Percentiles rank a stretch among this genome's conserved stretches.
These are phyloP conservation scores for Atrichornis clamosus DNA, from an alignment of 2,113 vertebrate genomes.

Conservation along the genomic window DNA sequence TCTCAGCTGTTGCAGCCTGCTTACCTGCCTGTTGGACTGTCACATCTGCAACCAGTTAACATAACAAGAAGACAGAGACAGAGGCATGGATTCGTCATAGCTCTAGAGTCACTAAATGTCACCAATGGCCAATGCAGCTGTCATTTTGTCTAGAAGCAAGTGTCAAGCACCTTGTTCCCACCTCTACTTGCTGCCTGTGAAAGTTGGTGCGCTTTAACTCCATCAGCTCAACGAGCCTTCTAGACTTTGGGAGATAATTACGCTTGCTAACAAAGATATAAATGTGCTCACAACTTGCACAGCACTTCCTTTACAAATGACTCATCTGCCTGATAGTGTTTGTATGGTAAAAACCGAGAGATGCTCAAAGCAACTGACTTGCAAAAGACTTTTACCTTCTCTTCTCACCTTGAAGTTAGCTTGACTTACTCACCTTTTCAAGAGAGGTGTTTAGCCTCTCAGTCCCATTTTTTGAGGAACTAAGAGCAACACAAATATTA, in stretches of 20 bases:
- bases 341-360: not conserved
- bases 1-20: not conserved
- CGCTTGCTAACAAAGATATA: not conserved
- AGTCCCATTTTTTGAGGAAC: not conserved
- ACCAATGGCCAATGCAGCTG: not conserved
- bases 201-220: not conserved
- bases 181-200: not conserved
- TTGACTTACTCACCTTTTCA: not conserved
- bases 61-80: not conserved
- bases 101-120: not conserved
- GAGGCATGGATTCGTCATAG: not conserved
- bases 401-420: not conserved
- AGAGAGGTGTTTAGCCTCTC: not conserved
- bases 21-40: not conserved
- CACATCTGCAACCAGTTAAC: not conserved
- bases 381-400: not conserved
- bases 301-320: not conserved
- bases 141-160: not conserved
- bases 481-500: not conserved
- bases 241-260: not conserved
- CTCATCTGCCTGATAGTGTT: accelerated
- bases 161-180: not conserved
- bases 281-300: not conserved
- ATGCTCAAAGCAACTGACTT: not conserved
- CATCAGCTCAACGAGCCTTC: not conserved